Evolutionary conservation across 1,140 invertebrate species (phyloP), one percentile per base, ranked within the genome.

Genomic region (Bombus affinis): DNA sequence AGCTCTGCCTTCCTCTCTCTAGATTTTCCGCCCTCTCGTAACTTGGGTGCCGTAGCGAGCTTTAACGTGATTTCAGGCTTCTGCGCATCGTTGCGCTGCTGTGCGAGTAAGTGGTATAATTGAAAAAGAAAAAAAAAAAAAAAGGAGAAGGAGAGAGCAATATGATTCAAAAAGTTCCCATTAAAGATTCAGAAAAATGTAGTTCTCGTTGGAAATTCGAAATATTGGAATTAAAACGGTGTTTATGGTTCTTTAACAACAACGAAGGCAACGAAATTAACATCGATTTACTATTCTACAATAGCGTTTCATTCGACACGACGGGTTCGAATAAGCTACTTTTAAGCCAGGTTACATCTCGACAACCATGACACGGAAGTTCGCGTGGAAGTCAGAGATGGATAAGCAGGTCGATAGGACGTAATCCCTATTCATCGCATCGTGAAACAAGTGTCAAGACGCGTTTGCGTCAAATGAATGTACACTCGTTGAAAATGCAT

Each of bases 31-130:
- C 37, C 84, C 75, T 53, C 42, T 78, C 88, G 82, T 87, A 90
- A 90, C 84, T 89, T 57, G 81, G 62, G 47, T 82, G 65, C 89
- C 59, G 84, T 62, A 80, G 71, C 85, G 66, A 84, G 83, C 77
- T 42, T 88, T 87, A 82, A 89, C 68, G 73, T 62, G 81, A 73
- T 90, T 88, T 86, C 84, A 85, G 75, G 79, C 79, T 47, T 39
- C 44, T 62, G 39, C 47, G 70, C 71, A 39, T 32, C 47, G 68
- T n/a, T 42, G 42, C 62, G 62, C 35, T 22, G 47, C 47, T 53
- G 18, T 22, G 47, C 5, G 13, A 3, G 32, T 12, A 22, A n/a
- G 13, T 39, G 15, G 25, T 32, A 22, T 44, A 37, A 68, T 22
- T 9, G 3, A 71, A 25, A 32, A 42, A 47, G 57, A 53, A 42